These are phyloP conservation scores for Palythoa grandiflora DNA, from an alignment of 92 coral and sea anemone genomes.

Conservation along the genomic window DNA sequence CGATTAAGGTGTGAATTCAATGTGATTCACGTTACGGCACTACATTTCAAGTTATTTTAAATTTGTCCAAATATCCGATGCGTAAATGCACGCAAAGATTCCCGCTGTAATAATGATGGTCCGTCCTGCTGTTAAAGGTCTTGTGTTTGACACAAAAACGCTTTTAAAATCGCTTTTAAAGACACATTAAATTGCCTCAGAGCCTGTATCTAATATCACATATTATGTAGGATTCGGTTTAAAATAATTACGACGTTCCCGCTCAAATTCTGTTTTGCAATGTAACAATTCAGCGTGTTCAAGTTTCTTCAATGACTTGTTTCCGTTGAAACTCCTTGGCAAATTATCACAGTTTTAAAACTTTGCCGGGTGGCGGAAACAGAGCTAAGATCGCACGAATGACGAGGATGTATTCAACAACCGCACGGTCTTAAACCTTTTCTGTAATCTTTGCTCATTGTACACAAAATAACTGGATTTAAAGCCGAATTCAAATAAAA, in stretches of 20 bases:
- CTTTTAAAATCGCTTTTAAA: constrained; percentile 17
- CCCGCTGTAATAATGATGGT: background rate
- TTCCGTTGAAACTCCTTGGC: constrained; percentile 38
- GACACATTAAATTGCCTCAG: background rate
- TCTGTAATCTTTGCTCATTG: constrained; percentile 97
- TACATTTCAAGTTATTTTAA: background rate
- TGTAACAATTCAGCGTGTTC: background rate
- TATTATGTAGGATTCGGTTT: background rate
- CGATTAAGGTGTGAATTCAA: background rate
- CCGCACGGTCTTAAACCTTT: constrained; percentile 85
- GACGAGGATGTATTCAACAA: constrained; percentile 40
- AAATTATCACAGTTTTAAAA: constrained; percentile 16
- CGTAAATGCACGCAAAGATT: background rate
- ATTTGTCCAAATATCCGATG: background rate
- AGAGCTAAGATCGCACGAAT: background rate
- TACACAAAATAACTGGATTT: constrained; percentile 90
- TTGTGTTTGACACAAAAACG: background rate
- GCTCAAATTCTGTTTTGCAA: background rate
- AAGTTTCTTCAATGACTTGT: constrained; percentile 12
- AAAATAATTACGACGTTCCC: background rate
- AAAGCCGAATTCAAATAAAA: constrained; percentile 93
- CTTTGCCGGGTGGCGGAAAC: background rate
- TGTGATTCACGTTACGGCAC: background rate
- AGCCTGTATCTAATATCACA: background rate
- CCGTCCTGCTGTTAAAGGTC: constrained; percentile 5